Conservation (phyloP, 2,113 vertebrate species). For the Scalopus aquaticus region DNA sequence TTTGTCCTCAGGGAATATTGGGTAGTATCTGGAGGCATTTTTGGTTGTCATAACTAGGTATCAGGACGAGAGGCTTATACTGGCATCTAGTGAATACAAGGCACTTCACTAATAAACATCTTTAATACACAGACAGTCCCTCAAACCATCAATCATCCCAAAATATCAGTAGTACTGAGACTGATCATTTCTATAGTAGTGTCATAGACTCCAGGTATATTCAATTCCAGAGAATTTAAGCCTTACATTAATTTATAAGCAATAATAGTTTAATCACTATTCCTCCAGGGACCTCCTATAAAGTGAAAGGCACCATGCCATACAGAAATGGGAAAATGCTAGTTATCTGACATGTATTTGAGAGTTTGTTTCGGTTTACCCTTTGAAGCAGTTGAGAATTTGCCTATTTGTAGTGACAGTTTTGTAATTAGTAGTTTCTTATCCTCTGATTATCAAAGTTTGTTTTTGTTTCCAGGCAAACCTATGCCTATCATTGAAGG, state of each 20-base stretch:
- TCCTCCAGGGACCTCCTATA: background rate
- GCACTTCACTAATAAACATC: background rate
- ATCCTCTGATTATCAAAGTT: slow-evolving; percentile 4
- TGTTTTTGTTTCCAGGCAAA: background rate
- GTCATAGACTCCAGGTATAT: background rate
- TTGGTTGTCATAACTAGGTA: background rate
- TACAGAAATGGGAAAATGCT: background rate
- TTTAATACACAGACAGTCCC: background rate
- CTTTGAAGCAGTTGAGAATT: background rate
- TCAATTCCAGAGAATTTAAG: background rate
- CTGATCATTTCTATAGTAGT: background rate
- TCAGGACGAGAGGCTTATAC: background rate
- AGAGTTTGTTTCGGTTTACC: background rate
- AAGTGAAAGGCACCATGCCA: background rate
- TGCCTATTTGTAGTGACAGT: background rate
- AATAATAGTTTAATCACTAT: background rate
- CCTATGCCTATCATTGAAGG: background rate
- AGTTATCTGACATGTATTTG: background rate
- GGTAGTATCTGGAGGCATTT: background rate
- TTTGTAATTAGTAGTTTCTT: slow-evolving; percentile 18
- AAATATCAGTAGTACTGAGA: background rate
- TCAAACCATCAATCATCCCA: background rate
- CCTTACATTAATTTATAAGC: background rate
- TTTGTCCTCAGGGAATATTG: too few species aligned
- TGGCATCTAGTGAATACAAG: background rate